These are phyloP conservation scores for Hoplostethus mediterraneus DNA, from an alignment of 2,797 vertebrate species.

Conservation along the genomic window DNA sequence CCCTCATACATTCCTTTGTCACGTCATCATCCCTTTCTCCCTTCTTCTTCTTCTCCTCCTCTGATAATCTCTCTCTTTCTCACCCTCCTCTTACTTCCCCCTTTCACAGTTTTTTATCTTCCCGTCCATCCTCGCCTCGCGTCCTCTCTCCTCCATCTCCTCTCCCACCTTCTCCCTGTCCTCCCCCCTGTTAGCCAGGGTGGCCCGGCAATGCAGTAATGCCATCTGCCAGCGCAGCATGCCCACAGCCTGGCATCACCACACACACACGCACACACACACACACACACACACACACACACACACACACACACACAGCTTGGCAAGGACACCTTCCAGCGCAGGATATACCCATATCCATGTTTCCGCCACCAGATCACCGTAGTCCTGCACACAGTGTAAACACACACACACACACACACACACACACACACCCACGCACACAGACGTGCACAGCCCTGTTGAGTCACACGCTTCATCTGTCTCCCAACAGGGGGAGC, in stretches of 20 bases:
- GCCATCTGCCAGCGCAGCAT: slow-evolving; percentile 87
- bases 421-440: not conserved
- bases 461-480: slow-evolving; percentile 83
- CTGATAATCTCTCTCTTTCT: slow-evolving; percentile 34
- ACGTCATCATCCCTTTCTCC: slow-evolving; percentile 44
- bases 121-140: slow-evolving; percentile 54
- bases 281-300: slow-evolving; percentile 58
- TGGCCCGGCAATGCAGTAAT: slow-evolving; percentile 75
- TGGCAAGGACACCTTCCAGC: slow-evolving; percentile 77
- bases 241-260: slow-evolving; percentile 74
- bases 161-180: slow-evolving; percentile 64
- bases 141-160: slow-evolving; percentile 57
- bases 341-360: slow-evolving; percentile 76
- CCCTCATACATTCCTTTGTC: slow-evolving; percentile 56
- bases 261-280: slow-evolving; percentile 64
- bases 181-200: slow-evolving; percentile 73
- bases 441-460: slow-evolving; percentile 49
- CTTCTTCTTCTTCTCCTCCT: not conserved
- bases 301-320: slow-evolving; percentile 55
- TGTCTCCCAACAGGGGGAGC: slow-evolving; percentile 86
- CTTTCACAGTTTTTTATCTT: slow-evolving; percentile 52
- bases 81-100: slow-evolving; percentile 33
- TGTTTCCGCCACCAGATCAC: slow-evolving; percentile 76
- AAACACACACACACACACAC: slow-evolving; percentile 22
- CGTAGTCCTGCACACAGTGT: slow-evolving; percentile 62